These are phyloP conservation scores for Sciaenops ocellatus DNA, from an alignment of 2,797 vertebrate genomes.

Conservation along the genomic window DNA sequence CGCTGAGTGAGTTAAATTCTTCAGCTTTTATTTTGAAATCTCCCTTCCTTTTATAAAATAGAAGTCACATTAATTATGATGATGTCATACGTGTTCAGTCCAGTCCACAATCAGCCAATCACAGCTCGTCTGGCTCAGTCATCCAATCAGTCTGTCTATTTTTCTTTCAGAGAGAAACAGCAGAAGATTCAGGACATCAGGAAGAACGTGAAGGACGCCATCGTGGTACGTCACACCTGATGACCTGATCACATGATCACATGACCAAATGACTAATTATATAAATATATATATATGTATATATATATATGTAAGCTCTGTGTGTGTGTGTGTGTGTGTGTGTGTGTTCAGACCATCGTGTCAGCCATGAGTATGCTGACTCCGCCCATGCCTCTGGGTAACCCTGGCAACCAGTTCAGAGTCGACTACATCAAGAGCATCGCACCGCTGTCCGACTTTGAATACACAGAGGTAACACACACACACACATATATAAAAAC, in stretches of 20 bases:
- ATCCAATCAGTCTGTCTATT: no score
- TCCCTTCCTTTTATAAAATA: background rate
- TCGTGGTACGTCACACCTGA: constrained; percentile 90
- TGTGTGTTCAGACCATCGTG: constrained; percentile 91
- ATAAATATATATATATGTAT: constrained; percentile 15
- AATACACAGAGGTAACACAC: constrained; percentile 93
- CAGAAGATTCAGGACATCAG: constrained; percentile 97
- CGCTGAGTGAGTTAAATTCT: constrained; percentile 89
- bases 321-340: constrained; percentile 19
- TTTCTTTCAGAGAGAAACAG: constrained; percentile 93
- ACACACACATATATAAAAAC: constrained; percentile 28
- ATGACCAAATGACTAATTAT: background rate
- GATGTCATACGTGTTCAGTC: no score
- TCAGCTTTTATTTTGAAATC: background rate
- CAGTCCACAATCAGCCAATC: no score
- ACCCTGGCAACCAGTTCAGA: constrained; percentile 93
- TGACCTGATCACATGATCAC: background rate
- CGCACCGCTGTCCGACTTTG: constrained; percentile 96
- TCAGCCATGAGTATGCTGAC: constrained; percentile 96
- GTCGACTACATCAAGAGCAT: constrained; percentile 97
- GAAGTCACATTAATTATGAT: background rate
- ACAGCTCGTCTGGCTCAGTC: no score
- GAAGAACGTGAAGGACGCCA: constrained; percentile 99
- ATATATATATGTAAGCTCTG: background rate
- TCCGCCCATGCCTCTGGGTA: constrained; percentile 94